Evolutionary conservation across 1,140 invertebrate species (phyloP), one percentile per base, ranked within the genome.

Genomic region (Drosophila santomea): DNA sequence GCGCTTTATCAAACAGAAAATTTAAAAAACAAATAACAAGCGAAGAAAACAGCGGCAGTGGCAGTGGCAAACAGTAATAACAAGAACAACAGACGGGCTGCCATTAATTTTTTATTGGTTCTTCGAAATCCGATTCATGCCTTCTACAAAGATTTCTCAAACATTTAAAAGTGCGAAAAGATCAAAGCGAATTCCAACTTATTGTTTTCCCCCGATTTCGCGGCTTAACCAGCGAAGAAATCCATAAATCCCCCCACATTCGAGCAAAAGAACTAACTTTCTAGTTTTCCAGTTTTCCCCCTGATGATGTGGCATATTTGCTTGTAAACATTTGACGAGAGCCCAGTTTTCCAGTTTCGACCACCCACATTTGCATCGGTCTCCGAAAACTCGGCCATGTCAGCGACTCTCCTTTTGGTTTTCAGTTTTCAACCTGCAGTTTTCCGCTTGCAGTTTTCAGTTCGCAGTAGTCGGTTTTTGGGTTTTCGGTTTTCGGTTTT

Each of bases 81-180:
- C 75, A 74, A 52, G 45, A 80, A 44, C 59, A 69, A 66, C 52
- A 79, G 71, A 48, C 61, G 58, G 56, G 32, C 83, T 68, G 82
- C 82, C 83, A 86, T 86, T 86, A 86, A 86, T 88, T 86, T 86
- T 88, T 88, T 89, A 88, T 88, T 89, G 84, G 73, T 88, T 88
- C 84, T 89, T 58, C 84, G 84, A 88, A 88, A 88, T 89, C 59
- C 84, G 84, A 88, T 88, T 88, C 82, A 73, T 84, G 84, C 84
- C 79, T 83, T 89, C 86, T 80, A 88, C 83, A 88, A 81, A 88
- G 83, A 89, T 88, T 88, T 89, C 80, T 82, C 84, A 88, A 88
- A 88, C 84, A 88, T 88, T 88, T 84, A 89, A 88, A 88, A 88
- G 84, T 88, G 84, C 84, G 84, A 88, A 88, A 88, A 88, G 84